phyloP scores from a whole-genome alignment of 2,888 invertebrate genomes.

The Pandemis cinnamomeana region DNA sequence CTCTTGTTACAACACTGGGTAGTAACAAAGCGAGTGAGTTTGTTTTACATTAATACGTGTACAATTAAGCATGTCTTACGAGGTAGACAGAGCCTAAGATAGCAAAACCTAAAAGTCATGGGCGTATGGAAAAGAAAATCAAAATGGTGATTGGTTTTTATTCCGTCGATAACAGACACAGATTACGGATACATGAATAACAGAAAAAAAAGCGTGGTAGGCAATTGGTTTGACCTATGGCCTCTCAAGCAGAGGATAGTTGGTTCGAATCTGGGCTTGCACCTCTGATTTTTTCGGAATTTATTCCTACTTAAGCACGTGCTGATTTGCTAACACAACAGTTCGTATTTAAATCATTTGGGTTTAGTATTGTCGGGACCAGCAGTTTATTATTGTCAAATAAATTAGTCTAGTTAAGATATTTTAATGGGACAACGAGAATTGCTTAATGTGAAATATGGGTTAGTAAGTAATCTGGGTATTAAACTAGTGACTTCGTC shows the following conservation, averaged over 20 bases:
- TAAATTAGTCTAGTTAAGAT: constrained; percentile 24
- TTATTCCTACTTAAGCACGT: background rate
- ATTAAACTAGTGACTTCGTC: background rate
- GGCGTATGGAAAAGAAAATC: too few relatives aligned
- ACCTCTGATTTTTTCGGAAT: too few relatives aligned
- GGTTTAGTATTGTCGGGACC: background rate
- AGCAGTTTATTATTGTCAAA: constrained; percentile 24
- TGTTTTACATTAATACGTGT: background rate
- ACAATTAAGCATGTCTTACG: too few relatives aligned
- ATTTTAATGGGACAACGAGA: constrained; percentile 21
- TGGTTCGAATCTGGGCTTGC: too few relatives aligned
- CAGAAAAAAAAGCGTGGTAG: too few relatives aligned
- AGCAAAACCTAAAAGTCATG: too few relatives aligned
- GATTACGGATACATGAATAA: too few relatives aligned
- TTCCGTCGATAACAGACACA: too few relatives aligned
- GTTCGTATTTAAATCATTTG: background rate
- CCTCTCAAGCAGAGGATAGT: too few relatives aligned
- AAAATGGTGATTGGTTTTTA: too few relatives aligned
- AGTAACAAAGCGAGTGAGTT: background rate
- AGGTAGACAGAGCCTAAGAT: too few relatives aligned
- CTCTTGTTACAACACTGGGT: constrained; percentile 48
- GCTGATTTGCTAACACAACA: background rate
- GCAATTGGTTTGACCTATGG: too few relatives aligned
- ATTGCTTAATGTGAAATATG: constrained; percentile 8
- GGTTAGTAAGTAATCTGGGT: background rate